phyloP scores from a whole-genome alignment of 2,797 vertebrate species.

The Hypotaenidia philippensis region DNA sequence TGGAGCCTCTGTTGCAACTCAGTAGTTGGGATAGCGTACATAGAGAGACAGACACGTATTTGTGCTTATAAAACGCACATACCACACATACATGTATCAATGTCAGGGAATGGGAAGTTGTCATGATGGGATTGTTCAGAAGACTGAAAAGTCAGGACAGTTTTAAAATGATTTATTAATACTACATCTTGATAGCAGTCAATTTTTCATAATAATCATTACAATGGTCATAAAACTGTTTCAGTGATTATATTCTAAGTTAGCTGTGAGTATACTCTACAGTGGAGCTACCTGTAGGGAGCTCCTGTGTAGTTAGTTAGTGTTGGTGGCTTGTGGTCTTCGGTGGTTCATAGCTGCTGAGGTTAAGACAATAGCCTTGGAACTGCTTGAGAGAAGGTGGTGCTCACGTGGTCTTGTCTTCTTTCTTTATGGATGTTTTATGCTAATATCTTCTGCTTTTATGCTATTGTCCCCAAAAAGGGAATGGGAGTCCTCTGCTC shows the following conservation, averaged over 20 bases:
- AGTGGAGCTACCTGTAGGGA: background rate
- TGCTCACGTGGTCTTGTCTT: background rate
- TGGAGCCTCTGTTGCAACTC: background rate
- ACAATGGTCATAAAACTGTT: background rate
- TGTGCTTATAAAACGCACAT: rapidly evolving
- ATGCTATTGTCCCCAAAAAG: background rate
- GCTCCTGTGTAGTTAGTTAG: background rate
- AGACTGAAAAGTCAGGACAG: background rate
- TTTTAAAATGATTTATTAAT: background rate
- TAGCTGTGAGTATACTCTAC: background rate
- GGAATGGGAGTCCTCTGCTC: background rate
- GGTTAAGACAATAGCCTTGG: background rate
- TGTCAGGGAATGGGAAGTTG: background rate
- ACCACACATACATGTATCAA: rapidly evolving
- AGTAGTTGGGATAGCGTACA: background rate
- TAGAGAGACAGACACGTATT: background rate
- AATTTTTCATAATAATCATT: background rate
- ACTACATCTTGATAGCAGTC: background rate
- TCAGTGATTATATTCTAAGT: background rate
- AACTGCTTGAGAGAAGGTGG: background rate
- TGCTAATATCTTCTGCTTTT: background rate
- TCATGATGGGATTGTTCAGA: background rate
- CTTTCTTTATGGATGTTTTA: background rate
- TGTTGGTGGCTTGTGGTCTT: background rate
- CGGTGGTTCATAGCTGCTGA: background rate